Percentiles rank a stretch among this genome's conserved stretches.
phyloP scores from a whole-genome alignment of 2,113 vertebrate species.

The Meles meles region DNA sequence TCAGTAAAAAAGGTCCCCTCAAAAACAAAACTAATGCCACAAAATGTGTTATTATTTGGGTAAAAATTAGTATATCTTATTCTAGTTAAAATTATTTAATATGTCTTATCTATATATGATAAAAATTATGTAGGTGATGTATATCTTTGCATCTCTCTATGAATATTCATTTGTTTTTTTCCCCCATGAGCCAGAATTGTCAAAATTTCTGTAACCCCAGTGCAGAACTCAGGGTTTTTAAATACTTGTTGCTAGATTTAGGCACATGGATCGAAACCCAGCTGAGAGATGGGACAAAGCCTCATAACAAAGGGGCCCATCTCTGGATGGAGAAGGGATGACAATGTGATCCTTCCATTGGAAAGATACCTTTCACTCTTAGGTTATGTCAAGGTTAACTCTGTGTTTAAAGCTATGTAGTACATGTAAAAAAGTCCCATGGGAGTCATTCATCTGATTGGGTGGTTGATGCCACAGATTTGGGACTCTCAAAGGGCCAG shows the following conservation, averaged over 20 bases:
- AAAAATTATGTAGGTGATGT: background rate
- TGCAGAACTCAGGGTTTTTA: background rate
- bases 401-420: background rate
- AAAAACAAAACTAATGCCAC: background rate
- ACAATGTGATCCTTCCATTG: background rate
- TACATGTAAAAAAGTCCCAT: background rate
- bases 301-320: background rate
- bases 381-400: background rate
- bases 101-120: background rate
- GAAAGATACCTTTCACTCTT: background rate
- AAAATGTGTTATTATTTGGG: background rate
- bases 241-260: background rate
- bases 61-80: background rate
- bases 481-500: background rate
- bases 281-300: background rate
- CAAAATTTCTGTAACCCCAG: background rate
- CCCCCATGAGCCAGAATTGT: background rate
- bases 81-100: background rate
- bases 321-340: background rate
- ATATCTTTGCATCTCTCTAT: background rate
- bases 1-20: background rate
- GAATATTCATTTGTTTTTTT: background rate
- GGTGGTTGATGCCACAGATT: background rate
- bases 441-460: background rate
- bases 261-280: background rate